A percentile compares a stretch with the other conserved stretches of the same genome.
Evolutionary conservation across 92 coral and sea anemone species (phyloP).

Genomic region (Ricordea florida): DNA sequence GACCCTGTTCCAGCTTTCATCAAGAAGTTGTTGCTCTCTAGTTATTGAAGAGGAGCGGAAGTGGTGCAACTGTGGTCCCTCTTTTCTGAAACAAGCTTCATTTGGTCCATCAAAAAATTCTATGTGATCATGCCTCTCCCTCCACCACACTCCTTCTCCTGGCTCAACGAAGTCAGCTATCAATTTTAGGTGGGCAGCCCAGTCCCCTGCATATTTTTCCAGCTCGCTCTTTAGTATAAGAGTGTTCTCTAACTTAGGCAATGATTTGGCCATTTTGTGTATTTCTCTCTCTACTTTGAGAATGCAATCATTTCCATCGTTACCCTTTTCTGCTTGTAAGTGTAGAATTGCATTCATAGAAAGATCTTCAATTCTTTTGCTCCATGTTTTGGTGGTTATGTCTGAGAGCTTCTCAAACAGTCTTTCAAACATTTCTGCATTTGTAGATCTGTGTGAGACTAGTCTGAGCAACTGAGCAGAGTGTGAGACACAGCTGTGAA

Average conservation of each 20-base stretch:
- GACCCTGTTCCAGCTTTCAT: constrained; percentile 18
- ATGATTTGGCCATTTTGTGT: constrained; percentile 34
- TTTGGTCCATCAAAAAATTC: constrained; percentile 70
- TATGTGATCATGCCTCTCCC: constrained; percentile 32
- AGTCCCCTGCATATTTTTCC: constrained; percentile 50
- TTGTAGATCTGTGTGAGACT: constrained; percentile 39
- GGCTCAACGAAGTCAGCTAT: constrained; percentile 57
- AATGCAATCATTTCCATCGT: background rate
- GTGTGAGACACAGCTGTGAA: constrained; percentile 33
- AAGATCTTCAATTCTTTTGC: constrained; percentile 37
- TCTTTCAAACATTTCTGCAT: constrained; percentile 49
- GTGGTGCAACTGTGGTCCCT: constrained; percentile 45
- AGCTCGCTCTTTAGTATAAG: constrained; percentile 7
- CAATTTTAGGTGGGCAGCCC: constrained; percentile 51
- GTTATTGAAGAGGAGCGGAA: constrained; percentile 26
- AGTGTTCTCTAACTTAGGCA: constrained; percentile 42
- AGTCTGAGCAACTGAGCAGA: constrained; percentile 14
- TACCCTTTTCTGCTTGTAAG: constrained; percentile 24
- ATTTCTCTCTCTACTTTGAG: constrained; percentile 37
- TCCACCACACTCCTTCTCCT: constrained; percentile 70
- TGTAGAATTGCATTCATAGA: constrained; percentile 51
- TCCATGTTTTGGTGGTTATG: constrained; percentile 56
- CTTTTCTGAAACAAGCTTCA: constrained; percentile 15
- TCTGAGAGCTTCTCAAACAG: constrained; percentile 46
- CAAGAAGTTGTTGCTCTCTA: constrained; percentile 31